Evolutionary conservation across 2,888 invertebrate species (phyloP), one percentile per base, ranked within the genome.

Genomic region (Dorcus parallelipipedus): DNA sequence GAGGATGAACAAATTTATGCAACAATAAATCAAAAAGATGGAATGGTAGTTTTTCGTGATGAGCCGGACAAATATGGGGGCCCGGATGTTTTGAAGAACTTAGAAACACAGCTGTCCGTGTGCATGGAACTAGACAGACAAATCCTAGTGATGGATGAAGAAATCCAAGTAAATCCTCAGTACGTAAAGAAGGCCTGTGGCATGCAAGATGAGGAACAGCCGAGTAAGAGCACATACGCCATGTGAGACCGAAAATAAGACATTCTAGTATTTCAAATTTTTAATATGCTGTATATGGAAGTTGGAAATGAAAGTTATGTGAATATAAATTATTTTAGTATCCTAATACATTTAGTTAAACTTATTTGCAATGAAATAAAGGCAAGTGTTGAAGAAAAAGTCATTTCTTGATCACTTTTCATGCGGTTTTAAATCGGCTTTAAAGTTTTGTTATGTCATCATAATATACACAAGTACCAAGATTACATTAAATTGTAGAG

Each of bases 1-100:
- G 95, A 96, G 80, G 95, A 95, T 76, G 92, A 93, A 54, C 95
- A 97, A 81, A 97, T 98, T 69, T 96, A 90, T 81, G 97, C 97
- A 26, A 92, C 93, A 71, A 97, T 98, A 66, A 96, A 97, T 81
- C 95, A 97, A 80, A 94, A 93, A 78, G 97, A 97, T 80, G 97
- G 97, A 9, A 97, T 97, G 97, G 97, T 98, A 10, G 86, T 95
- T 54, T 98, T 98, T 76, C 87, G 93, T 68, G 97, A 97, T 73
- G 94, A 93, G 77, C 96, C 96, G 8, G 96, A 97, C 76, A 95
- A 95, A 77, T 97, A 93, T 77, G 92, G 95, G 70, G 92, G 93
- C 62, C 91, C 95, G 0, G 86, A 87, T 71, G 95, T 96, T 80
- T 82, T 97, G 71, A 87, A 90, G 70, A 86, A 90, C 63, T 80